phyloP scores from a whole-genome alignment of 2,888 invertebrate genomes.

The Neocrepidodera transversa region DNA sequence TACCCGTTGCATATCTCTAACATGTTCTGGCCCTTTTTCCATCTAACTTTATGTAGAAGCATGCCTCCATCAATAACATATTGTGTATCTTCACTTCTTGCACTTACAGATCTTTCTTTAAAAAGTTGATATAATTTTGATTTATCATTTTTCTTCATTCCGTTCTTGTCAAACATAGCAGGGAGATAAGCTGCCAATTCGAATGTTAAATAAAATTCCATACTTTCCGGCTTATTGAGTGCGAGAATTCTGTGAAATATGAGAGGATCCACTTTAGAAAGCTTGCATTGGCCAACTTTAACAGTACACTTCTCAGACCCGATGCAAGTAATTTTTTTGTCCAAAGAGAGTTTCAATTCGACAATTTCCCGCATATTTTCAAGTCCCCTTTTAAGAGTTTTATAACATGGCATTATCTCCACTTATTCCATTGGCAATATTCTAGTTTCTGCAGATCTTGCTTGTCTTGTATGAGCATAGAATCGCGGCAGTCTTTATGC shows the following conservation, averaged over 20 bases:
- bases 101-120: neutral
- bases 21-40: constrained; percentile 3
- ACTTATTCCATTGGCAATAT: constrained; percentile 6
- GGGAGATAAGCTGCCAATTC: constrained; percentile 1
- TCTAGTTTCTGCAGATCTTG: constrained; percentile 1
- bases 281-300: constrained; percentile 1
- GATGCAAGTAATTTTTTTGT: neutral
- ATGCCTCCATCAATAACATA: constrained; percentile 4
- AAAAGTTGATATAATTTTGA: neutral
- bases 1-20: constrained; percentile 5
- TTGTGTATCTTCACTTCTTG: constrained; percentile 2
- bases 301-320: constrained; percentile 3
- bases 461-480: constrained; percentile 4
- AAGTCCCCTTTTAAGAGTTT: neutral
- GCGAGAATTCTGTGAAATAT: constrained; percentile 4
- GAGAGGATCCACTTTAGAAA: neutral
- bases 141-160: neutral
- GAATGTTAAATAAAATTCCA: constrained; percentile 3
- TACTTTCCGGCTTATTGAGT: constrained; percentile 1
- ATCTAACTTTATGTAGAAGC: neutral
- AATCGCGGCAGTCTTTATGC: neutral
- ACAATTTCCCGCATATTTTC: constrained; percentile 3
- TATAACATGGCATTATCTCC: constrained; percentile 1
- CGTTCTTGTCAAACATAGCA: constrained; percentile 3
- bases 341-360: constrained; percentile 1